Evolutionary conservation across 2,888 invertebrate species (phyloP), one percentile per base, ranked within the genome.

Genomic region (Sesia bembeciformis): DNA sequence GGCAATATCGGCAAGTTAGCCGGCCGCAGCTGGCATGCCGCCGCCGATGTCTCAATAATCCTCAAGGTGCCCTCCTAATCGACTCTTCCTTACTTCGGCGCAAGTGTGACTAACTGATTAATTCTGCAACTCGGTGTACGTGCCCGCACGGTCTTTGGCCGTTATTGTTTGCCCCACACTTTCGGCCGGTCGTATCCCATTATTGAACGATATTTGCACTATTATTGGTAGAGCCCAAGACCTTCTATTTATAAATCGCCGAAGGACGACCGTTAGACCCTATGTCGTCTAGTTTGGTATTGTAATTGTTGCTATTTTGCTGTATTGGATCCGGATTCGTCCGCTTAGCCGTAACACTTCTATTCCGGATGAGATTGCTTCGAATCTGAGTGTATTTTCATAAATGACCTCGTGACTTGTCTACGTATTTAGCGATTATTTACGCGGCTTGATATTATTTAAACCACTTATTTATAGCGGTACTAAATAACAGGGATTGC

Each of bases 81-180:
- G 87, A 86, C 84, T 89, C 84, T 78, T 84, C 86, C 84, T 82
- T 77, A 78, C 72, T 83, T 76, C 78, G 80, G 74, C 85, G 76
- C 89, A 88, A 89, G 88, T 89, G 89, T 79, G 87, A 81, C 84
- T 86, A 86, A 87, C 89, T 88, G 88, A 89, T 89, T 88, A 87
- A 88, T 89, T 81, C 87, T 76, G 77, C 74, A 73, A 76, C 74
- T 79, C 67, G 60, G 57, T 69, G 81, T 80, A 86, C 87, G 87
- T 88, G 83, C 79, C 70, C 67, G 68, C 70, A 69, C 72, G 69
- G 76, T 76, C 74, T 74, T 72, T 66, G 65, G 66, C 72, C 73
- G 76, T 84, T 84, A 85, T 86, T 81, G 84, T 81, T 86, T 76
- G 74, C 72, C 75, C 75, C 71, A 73, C 80, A 81, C 79, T 84